These are phyloP conservation scores for Psilopogon haemacephalus DNA, from an alignment of 2,113 vertebrate species.

Conservation along the genomic window DNA sequence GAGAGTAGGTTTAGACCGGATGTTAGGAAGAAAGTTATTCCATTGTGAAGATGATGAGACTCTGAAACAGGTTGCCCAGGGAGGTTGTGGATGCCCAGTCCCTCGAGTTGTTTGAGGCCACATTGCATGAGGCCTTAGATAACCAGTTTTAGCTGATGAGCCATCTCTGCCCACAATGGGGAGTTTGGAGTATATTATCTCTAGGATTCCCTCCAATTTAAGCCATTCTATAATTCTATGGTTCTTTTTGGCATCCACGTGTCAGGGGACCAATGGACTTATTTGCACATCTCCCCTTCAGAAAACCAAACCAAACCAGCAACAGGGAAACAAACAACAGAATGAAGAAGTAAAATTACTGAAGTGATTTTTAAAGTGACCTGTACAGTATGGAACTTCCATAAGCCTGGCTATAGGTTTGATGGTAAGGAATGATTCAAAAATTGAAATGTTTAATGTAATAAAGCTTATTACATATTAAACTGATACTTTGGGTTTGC, in stretches of 20 bases:
- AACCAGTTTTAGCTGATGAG: too few species aligned
- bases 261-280: not conserved
- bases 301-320: not conserved
- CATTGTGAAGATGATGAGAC: too few species aligned
- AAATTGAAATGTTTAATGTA: not conserved
- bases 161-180: too few species aligned
- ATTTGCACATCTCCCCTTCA: not conserved
- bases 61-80: too few species aligned
- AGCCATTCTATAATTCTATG: too few species aligned
- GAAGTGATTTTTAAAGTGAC: not conserved
- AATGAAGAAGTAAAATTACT: not conserved
- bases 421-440: not conserved
- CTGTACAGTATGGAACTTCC: not conserved
- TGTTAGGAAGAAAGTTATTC: too few species aligned
- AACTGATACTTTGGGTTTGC: not conserved
- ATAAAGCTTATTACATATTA: not conserved
- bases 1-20: too few species aligned
- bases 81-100: too few species aligned
- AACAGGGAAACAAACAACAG: not conserved
- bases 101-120: too few species aligned
- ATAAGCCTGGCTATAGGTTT: not conserved
- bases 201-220: too few species aligned
- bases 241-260: not conserved
- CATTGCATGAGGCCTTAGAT: too few species aligned
- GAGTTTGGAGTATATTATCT: too few species aligned